A percentile compares a stretch with the other conserved stretches of the same genome.
phyloP scores from a whole-genome alignment of 2,888 invertebrate species.

The Patella caerulea region DNA sequence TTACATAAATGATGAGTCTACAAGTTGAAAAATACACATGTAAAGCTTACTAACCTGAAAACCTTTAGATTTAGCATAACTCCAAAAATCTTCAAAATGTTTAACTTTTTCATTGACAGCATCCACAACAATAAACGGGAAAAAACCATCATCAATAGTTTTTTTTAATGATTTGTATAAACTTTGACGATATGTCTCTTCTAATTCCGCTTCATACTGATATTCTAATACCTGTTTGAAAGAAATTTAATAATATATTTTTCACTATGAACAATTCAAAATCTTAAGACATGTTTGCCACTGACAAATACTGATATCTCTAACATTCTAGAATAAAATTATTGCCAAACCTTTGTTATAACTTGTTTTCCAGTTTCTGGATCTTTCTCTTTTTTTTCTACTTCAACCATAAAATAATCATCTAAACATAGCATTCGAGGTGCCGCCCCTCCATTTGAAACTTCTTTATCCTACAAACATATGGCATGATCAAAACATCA shows the following conservation, averaged over 20 bases:
- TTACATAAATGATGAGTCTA: too few species aligned
- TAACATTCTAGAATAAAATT: too few species aligned
- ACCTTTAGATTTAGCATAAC: constrained; percentile 83
- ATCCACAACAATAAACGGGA: constrained; percentile 93
- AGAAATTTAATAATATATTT: constrained; percentile 15
- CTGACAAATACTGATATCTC: not conserved
- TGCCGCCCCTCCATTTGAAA: constrained; percentile 89
- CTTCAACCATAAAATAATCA: constrained; percentile 92
- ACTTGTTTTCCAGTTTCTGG: constrained; percentile 82
- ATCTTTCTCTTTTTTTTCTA: constrained; percentile 74
- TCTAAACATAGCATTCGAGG: constrained; percentile 93
- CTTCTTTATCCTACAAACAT: constrained; percentile 77
- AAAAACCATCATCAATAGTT: constrained; percentile 89
- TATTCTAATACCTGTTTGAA: constrained; percentile 81
- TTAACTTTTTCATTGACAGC: constrained; percentile 84
- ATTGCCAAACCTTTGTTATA: constrained; percentile 74
- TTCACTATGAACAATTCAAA: not conserved
- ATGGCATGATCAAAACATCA: not conserved
- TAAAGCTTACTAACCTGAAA: constrained; percentile 79
- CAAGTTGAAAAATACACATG: too few species aligned
- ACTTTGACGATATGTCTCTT: constrained; percentile 85
- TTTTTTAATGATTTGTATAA: constrained; percentile 91
- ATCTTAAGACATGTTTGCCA: not conserved
- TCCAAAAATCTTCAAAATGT: constrained; percentile 90
- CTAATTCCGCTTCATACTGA: constrained; percentile 89